A percentile compares a stretch with the other conserved stretches of the same genome.
These are phyloP conservation scores for Serripes groenlandicus DNA, from an alignment of 2,888 invertebrate genomes.

Conservation along the genomic window DNA sequence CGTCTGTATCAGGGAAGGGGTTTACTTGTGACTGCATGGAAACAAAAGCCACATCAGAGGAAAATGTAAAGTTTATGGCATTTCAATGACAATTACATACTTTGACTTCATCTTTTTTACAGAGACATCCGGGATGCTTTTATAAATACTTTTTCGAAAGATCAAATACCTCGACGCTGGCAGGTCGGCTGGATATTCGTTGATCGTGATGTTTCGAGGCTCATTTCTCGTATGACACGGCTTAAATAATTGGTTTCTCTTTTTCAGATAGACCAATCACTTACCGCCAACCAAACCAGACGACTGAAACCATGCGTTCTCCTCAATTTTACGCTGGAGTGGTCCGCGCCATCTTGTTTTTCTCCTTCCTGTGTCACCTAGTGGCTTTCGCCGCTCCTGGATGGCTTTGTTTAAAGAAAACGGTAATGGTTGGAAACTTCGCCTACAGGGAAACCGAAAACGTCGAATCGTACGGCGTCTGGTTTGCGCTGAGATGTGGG, in stretches of 20 bases:
- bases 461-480: conserved; percentile 6
- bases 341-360: conserved; percentile 4
- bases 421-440: neutral
- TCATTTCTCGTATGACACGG: too few species aligned
- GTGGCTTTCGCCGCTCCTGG: conserved; percentile 18
- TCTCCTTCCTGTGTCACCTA: conserved; percentile 15
- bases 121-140: too few species aligned
- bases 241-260: neutral
- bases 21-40: too few species aligned
- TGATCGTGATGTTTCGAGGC: too few species aligned
- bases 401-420: conserved; percentile 16
- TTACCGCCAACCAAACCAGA: neutral
- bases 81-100: too few species aligned
- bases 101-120: too few species aligned
- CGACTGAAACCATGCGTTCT: conserved; percentile 13
- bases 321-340: conserved; percentile 21
- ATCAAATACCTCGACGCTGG: too few species aligned
- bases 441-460: conserved; percentile 11
- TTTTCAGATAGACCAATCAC: neutral
- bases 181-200: too few species aligned
- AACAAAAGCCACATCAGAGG: too few species aligned
- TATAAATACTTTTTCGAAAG: too few species aligned
- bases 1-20: too few species aligned
- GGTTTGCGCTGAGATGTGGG: conserved; percentile 14
- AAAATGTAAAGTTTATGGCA: too few species aligned